Evolutionary conservation across 1,140 invertebrate genomes (phyloP), one percentile per base, ranked within the genome.

Genomic region (Atopsyche davidsoni): DNA sequence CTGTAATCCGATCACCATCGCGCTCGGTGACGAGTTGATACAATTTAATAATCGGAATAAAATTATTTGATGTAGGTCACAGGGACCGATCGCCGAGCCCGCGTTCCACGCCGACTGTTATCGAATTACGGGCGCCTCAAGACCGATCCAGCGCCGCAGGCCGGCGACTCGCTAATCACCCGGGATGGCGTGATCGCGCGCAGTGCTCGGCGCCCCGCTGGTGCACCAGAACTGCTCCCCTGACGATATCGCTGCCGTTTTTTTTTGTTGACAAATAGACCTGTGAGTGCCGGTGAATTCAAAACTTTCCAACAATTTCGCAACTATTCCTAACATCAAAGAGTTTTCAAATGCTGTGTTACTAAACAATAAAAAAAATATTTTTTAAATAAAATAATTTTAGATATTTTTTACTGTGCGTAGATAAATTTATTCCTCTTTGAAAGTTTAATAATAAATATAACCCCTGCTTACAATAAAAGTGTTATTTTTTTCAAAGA

Each of bases 21-120:
- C 13, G 19, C 42, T 39, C 32, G 32, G 43, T 50, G 48, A 56
- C 41, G 48, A 48, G 43, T 56, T 56, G 54, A 56, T 56, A 48
- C 54, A 48, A 51, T 56, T 51, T 51, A 48, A 51, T 52, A 48
- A 56, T 56, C 41, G 53, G 46, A 55, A 50, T 55, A 50, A 41
- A 46, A 44, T 56, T 47, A 50, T 34, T 51, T 39, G 39, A 48
- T 50, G 44, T 56, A 56, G 54, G 54, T 56, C 54, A 35, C 44
- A 35, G 44, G 25, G n/a, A n/a, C n/a, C n/a, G n/a, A 28, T 17
- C 25, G 43, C 43, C 14, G 14, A 24, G 32, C 35, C 17, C 3
- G 32, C 13, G 3, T 18, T 7, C 11, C 16, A 10, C 11, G 10
- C 4, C 18, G 39, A 36, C 17, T 19, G 18, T 44, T 23, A 44